Conservation (phyloP, 2,113 vertebrate species). For the Perca schrenkii region DNA sequence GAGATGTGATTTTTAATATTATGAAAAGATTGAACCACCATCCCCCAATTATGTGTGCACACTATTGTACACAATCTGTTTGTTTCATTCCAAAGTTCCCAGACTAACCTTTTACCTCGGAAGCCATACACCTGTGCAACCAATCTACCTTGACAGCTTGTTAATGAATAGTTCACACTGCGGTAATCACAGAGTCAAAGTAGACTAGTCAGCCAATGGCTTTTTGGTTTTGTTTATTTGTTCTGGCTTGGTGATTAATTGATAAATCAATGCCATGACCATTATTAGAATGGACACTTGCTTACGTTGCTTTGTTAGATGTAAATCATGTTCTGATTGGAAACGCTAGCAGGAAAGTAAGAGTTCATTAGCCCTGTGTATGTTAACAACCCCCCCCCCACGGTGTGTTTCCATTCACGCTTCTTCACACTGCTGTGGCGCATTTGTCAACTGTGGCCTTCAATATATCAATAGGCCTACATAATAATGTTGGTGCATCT, state of each 20-base stretch:
- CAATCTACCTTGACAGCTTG: conserved; percentile 38
- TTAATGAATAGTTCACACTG: conserved; percentile 60
- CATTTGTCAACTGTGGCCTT: conserved; percentile 48
- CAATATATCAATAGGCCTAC: conserved; percentile 66
- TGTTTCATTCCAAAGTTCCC: not conserved
- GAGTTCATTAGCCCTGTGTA: conserved; percentile 25
- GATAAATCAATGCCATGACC: conserved; percentile 71
- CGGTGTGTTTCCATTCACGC: conserved; percentile 1
- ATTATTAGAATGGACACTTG: conserved; percentile 63
- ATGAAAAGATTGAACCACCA: not conserved
- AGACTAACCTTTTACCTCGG: not conserved
- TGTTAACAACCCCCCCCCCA: not conserved
- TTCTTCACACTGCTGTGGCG: conserved; percentile 3
- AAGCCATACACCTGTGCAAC: not conserved
- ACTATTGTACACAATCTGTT: not conserved
- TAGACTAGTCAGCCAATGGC: conserved; percentile 39
- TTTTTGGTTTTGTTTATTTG: conserved; percentile 64
- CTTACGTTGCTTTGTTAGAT: conserved; percentile 58
- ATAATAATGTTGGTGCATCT: conserved; percentile 48
- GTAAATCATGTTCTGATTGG: conserved; percentile 62
- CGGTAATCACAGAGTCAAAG: conserved; percentile 44
- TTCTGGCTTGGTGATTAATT: conserved; percentile 72
- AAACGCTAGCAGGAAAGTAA: conserved; percentile 12
- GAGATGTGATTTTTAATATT: not conserved
- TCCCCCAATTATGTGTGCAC: not conserved